Conservation (phyloP, 2,888 invertebrate species). For the Hypena proboscidalis region DNA sequence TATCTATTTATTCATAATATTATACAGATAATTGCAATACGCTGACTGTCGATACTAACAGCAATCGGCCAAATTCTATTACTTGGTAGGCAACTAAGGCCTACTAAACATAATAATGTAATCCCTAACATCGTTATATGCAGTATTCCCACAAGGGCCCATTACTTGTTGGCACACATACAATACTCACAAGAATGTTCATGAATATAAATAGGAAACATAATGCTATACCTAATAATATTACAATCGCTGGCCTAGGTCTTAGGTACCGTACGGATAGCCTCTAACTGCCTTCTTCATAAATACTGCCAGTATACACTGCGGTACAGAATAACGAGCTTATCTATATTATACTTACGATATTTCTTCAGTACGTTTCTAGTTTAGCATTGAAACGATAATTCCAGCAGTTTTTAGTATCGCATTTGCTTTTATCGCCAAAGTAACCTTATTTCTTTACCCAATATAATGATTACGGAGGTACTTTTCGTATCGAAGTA, state of each 20-base stretch:
- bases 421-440: constrained; percentile 30
- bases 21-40: too few species aligned
- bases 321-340: constrained; percentile 26
- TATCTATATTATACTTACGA: constrained; percentile 29
- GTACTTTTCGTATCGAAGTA: constrained; percentile 1
- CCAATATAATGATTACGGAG: constrained; percentile 21
- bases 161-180: constrained; percentile 16
- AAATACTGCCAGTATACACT: constrained; percentile 19
- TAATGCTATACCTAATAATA: constrained; percentile 43
- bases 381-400: constrained; percentile 55
- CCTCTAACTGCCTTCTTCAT: constrained; percentile 49
- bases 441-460: constrained; percentile 33
- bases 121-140: constrained; percentile 18
- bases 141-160: constrained; percentile 10
- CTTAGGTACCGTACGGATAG: constrained; percentile 68
- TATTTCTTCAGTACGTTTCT: constrained; percentile 53
- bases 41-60: background rate
- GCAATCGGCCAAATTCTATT: background rate
- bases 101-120: constrained; percentile 23
- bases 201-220: constrained; percentile 40
- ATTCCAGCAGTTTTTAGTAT: constrained; percentile 31
- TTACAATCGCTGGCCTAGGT: constrained; percentile 49
- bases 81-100: constrained; percentile 2
- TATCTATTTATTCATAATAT: too few species aligned
- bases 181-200: constrained; percentile 18